Percentiles rank a stretch among this genome's conserved stretches.
phyloP scores from a whole-genome alignment of 2,797 vertebrate genomes.

The Esox lucius region DNA sequence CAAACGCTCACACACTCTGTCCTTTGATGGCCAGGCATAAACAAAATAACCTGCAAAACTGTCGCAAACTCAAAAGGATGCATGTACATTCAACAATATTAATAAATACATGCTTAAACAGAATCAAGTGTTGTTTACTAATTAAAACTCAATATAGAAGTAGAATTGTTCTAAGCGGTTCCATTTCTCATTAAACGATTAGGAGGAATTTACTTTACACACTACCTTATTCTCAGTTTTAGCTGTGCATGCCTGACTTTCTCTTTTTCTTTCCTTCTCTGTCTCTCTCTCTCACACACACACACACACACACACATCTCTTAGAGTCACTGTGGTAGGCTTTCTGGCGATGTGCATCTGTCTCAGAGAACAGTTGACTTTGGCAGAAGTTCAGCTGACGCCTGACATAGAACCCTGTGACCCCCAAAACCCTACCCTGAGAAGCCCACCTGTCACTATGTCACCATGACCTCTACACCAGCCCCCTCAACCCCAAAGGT shows the following conservation, averaged over 20 bases:
- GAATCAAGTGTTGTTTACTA: no score
- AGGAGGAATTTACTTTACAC: background rate
- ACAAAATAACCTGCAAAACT: no score
- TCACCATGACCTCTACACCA: slow-evolving; percentile 3
- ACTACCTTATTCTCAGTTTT: background rate
- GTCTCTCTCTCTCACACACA: slow-evolving; percentile 3
- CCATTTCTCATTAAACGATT: background rate
- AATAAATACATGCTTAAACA: no score
- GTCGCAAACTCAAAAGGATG: no score
- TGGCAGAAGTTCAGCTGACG: slow-evolving; percentile 15
- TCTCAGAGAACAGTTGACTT: slow-evolving; percentile 17
- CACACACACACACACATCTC: slow-evolving; percentile 1
- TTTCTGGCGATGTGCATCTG: slow-evolving; percentile 5
- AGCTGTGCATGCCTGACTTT: background rate
- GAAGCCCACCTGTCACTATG: slow-evolving; percentile 4
- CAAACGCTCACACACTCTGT: no score
- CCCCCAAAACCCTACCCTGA: background rate
- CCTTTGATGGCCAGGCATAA: no score
- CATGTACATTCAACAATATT: no score
- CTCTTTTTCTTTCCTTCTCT: background rate
- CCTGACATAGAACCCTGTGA: background rate
- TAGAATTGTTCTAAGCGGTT: background rate
- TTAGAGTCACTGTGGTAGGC: background rate
- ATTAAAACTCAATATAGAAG: background rate
- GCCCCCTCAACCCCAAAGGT: background rate